Conservation (phyloP, 2,797 vertebrate species). For the Danio tinwini region DNA sequence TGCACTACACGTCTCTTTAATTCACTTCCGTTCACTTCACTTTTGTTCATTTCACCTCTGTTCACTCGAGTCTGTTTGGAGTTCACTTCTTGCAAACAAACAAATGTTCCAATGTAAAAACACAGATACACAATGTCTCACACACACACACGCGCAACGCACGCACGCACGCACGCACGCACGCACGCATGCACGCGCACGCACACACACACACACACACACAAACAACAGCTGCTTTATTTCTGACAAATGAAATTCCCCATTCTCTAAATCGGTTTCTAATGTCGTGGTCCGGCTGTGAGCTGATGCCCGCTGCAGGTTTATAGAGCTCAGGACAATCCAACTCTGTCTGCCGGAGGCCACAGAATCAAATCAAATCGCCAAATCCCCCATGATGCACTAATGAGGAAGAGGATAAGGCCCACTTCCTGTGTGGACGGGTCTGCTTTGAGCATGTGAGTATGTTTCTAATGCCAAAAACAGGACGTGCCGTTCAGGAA, state of each 20-base stretch:
- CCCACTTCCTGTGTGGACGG: slow-evolving; percentile 22
- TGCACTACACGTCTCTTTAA: too few species aligned
- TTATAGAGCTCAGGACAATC: neutral
- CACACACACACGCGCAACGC: too few species aligned
- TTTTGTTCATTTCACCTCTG: too few species aligned
- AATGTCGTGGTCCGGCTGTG: neutral
- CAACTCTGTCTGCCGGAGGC: neutral
- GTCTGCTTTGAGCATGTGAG: neutral
- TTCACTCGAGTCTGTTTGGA: neutral
- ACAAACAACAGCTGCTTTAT: neutral
- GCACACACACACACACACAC: too few species aligned
- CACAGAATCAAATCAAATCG: neutral
- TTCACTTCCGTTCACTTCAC: too few species aligned
- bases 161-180: too few species aligned
- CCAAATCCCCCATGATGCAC: slow-evolving; percentile 16
- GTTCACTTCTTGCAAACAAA: neutral
- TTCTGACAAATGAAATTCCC: neutral
- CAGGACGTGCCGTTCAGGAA: slow-evolving; percentile 23
- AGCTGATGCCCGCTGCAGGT: neutral
- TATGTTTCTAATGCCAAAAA: neutral
- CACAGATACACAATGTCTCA: neutral
- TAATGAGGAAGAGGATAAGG: slow-evolving; percentile 40
- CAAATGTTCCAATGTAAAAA: neutral
- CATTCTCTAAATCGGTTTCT: neutral
- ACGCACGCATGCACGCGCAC: too few species aligned